Evolutionary conservation across 2,113 vertebrate genomes (phyloP), one percentile per base, ranked within the genome.

Genomic region (Nothobranchius kuhntae): DNA sequence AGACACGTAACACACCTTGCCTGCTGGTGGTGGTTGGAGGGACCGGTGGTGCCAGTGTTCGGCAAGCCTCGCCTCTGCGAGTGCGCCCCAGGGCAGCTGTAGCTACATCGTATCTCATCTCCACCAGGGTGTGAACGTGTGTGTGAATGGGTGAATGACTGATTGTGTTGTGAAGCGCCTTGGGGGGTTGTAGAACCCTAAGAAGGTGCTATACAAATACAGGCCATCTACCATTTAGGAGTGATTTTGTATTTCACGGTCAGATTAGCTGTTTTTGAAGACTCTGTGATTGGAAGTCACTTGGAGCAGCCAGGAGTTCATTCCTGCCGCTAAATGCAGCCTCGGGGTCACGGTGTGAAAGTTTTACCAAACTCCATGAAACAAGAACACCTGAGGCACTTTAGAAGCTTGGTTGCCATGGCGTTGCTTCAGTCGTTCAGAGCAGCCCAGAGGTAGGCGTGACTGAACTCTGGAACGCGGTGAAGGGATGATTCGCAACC

Each of bases 371-470:
- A 79, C 44, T 62, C 57, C 24, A 24, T 73, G 53, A 77, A 78
- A 74, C 61, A 15, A 71, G 67, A 77, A 82, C 78, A 88, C 72
- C 75, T 63, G 78, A 78, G 73, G 84, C 67, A 84, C 67, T 82
- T 82, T 38, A 68, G 64, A 61, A 63, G 71, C 53, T 84, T 75
- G 51, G 77, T 83, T 81, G 78, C 80, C 66, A 85, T 84, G 80
- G 78, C 45, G 56, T 78, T 42, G 40, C 68, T 26, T 55, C n/a
- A 55, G 21, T 46, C 24, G 46, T 77, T 73, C 57, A 75, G 60
- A 12, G 8, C 51, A 68, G 61, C 66, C 75, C 57, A 42, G 53
- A 82, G 54, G 71, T 78, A 81, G 74, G 68, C 65, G 84, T 84
- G 79, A 71, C 84, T 71, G 54, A 74, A 71, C 77, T 73, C 42